phyloP scores from a whole-genome alignment of 2,888 invertebrate genomes.

The Diaperis boleti region DNA sequence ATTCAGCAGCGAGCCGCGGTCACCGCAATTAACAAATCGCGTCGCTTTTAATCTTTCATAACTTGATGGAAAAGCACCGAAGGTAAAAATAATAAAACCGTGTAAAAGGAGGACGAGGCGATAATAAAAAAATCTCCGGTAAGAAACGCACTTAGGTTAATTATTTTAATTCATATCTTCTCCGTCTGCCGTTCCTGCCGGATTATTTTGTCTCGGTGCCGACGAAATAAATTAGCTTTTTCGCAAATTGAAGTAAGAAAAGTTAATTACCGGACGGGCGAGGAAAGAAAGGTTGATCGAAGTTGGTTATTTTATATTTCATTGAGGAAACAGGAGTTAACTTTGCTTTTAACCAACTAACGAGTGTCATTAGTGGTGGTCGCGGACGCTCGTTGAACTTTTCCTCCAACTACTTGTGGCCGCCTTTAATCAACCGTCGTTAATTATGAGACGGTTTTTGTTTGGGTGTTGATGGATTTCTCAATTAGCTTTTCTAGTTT shows the following conservation, averaged over 20 bases:
- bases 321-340: background rate
- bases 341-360: constrained; percentile 1
- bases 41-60: constrained; percentile 23
- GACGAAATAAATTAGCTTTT: constrained; percentile 60
- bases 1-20: background rate
- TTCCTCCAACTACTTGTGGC: background rate
- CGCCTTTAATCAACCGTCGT: background rate
- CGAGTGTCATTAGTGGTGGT: background rate
- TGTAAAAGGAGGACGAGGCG: constrained; percentile 11
- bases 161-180: constrained; percentile 61
- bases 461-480: too few species aligned
- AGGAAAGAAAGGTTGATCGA: constrained; percentile 12
- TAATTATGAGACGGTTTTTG: background rate
- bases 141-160: constrained; percentile 48
- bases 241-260: constrained; percentile 58
- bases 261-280: constrained; percentile 56
- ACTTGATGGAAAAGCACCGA: constrained; percentile 27
- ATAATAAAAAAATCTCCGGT: constrained; percentile 31
- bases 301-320: constrained; percentile 25
- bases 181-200: constrained; percentile 54
- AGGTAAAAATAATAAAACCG: constrained; percentile 32
- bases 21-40: constrained; percentile 30
- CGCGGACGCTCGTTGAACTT: background rate
- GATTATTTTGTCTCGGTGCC: constrained; percentile 59
- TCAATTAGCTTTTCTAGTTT: too few species aligned